Conservation (phyloP, 2,797 vertebrate genomes). For the Sebastolobus alascanus region DNA sequence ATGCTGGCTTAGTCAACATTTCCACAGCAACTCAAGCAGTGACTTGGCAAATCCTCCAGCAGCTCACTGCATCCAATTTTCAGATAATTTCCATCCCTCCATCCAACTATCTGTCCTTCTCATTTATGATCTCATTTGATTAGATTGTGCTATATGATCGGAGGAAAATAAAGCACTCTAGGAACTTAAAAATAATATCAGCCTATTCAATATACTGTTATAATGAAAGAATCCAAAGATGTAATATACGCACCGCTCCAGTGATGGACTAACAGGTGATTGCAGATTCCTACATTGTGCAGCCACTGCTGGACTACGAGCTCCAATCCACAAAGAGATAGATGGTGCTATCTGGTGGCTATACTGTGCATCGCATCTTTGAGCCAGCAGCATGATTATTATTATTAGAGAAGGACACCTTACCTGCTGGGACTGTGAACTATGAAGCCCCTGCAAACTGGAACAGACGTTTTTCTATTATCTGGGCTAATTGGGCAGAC, state of each 20-base stretch:
- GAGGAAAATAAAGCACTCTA: background rate
- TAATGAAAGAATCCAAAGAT: background rate
- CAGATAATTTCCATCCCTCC: slow-evolving; percentile 6
- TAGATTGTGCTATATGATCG: background rate
- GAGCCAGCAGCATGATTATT: background rate
- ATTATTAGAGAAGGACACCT: background rate
- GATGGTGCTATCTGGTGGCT: slow-evolving; percentile 70
- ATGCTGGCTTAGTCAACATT: slow-evolving; percentile 19
- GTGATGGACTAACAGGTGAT: background rate
- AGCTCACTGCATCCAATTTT: background rate
- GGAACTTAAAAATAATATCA: background rate
- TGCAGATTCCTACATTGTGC: background rate
- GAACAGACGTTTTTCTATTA: background rate
- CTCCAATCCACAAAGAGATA: slow-evolving; percentile 25
- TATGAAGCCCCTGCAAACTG: background rate
- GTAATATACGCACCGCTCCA: background rate
- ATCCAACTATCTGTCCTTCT: background rate
- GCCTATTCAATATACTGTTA: background rate
- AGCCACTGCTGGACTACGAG: background rate
- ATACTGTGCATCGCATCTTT: slow-evolving; percentile 32
- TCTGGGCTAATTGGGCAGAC: background rate
- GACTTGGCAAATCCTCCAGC: slow-evolving; percentile 12
- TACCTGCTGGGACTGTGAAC: background rate
- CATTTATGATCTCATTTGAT: background rate
- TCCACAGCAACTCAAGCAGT: slow-evolving; percentile 14